Percentiles rank a stretch among this genome's conserved stretches.
Conservation (phyloP, 1,140 invertebrate genomes). For the Condylostylus longicornis region DNA sequence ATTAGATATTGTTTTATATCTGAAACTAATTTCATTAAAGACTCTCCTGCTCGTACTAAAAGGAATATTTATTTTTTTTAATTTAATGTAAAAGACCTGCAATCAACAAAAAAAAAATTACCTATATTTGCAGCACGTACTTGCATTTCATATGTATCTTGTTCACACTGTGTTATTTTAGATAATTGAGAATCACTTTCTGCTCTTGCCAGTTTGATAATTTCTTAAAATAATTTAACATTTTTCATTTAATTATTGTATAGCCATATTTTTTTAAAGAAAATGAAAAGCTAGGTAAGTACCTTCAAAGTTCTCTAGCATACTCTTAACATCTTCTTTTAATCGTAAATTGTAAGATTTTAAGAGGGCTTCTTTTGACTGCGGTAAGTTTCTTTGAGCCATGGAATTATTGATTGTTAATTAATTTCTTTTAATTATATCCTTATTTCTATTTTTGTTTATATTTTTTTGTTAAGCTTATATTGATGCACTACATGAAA, state of each 20-base stretch:
- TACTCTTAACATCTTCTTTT: conserved; percentile 91
- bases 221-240: too few relatives aligned
- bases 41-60: conserved; percentile 80
- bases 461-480: too few relatives aligned
- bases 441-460: too few relatives aligned
- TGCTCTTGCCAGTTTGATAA: conserved; percentile 83
- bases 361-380: conserved; percentile 84
- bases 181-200: conserved; percentile 81
- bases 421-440: too few relatives aligned
- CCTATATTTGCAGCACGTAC: conserved; percentile 86
- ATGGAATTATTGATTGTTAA: too few relatives aligned
- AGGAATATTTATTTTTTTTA: conserved; percentile 8
- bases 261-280: too few relatives aligned
- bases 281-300: too few relatives aligned
- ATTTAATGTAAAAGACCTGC: too few relatives aligned
- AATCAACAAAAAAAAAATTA: conserved; percentile 38
- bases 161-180: conserved; percentile 79
- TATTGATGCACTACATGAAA: too few relatives aligned
- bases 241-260: too few relatives aligned
- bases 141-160: conserved; percentile 94
- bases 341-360: conserved; percentile 85
- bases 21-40: conserved; percentile 87
- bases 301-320: conserved; percentile 94
- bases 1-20: conserved; percentile 95
- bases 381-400: too few relatives aligned